Percentiles rank a stretch among this genome's conserved stretches.
phyloP scores from a whole-genome alignment of 2,888 invertebrate genomes.

The Cotesia congregata region DNA sequence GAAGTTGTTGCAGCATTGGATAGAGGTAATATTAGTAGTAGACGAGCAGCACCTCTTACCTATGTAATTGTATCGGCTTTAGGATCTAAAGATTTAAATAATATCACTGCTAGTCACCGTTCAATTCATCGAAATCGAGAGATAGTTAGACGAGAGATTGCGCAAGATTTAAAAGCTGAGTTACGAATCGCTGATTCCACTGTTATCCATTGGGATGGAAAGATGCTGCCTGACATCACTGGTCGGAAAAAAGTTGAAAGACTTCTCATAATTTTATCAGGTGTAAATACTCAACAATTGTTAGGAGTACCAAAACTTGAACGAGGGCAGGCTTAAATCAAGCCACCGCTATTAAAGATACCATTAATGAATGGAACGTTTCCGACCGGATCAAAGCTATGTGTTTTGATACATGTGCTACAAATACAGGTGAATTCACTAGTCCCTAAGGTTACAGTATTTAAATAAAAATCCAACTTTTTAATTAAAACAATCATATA shows the following conservation, averaged over 20 bases:
- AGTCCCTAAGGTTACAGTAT: too few relatives aligned
- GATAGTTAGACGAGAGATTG: constrained; percentile 19
- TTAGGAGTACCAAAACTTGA: constrained; percentile 38
- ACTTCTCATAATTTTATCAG: constrained; percentile 36
- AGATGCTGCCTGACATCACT: constrained; percentile 38
- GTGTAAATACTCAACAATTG: constrained; percentile 31
- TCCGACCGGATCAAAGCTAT: constrained; percentile 29
- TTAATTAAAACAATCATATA: too few relatives aligned
- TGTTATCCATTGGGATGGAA: constrained; percentile 42
- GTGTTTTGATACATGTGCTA: constrained; percentile 45
- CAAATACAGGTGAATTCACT: constrained; percentile 5
- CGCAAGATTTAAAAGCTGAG: constrained; percentile 25
- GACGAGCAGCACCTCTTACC: too few relatives aligned
- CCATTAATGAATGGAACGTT: constrained; percentile 27
- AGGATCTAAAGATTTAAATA: too few relatives aligned
- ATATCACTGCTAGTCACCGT: too few relatives aligned
- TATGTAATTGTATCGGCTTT: too few relatives aligned
- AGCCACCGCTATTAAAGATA: constrained; percentile 11
- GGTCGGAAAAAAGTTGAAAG: constrained; percentile 37
- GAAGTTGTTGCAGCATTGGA: constrained; percentile 17
- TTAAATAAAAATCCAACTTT: too few relatives aligned
- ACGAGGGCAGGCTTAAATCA: constrained; percentile 37
- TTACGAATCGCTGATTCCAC: constrained; percentile 17
- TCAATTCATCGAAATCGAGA: too few relatives aligned
- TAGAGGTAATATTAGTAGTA: not conserved